Evolutionary conservation across 2,113 vertebrate species (phyloP).

Genomic region (Hoplias malabaricus): DNA sequence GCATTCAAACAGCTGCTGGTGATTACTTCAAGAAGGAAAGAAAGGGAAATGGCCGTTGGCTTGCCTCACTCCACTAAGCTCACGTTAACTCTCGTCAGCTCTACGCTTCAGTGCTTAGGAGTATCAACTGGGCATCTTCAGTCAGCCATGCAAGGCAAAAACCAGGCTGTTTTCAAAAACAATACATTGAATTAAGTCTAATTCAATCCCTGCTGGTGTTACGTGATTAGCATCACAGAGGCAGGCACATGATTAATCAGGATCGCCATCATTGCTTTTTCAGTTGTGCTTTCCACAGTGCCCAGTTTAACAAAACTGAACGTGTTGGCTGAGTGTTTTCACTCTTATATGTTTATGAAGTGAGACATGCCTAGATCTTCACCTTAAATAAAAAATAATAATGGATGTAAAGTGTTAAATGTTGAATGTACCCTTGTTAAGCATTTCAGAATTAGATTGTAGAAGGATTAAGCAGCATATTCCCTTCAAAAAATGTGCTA

Average conservation of each 20-base stretch:
- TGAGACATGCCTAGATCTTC: neutral
- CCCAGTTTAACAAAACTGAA: neutral
- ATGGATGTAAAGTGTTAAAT: too few relatives aligned
- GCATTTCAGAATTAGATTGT: too few relatives aligned
- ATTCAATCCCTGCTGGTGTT: neutral
- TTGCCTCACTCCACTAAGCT: neutral
- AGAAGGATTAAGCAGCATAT: too few relatives aligned
- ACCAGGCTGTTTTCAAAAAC: neutral
- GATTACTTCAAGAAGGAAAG: neutral
- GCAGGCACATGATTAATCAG: neutral
- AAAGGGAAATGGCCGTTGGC: neutral
- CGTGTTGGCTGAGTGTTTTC: neutral
- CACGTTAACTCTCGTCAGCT: neutral
- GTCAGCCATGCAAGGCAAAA: neutral
- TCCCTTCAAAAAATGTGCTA: too few relatives aligned
- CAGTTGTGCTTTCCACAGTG: neutral
- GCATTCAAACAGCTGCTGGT: neutral
- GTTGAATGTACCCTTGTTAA: too few relatives aligned
- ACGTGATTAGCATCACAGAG: neutral
- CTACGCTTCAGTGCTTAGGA: conserved; percentile 3
- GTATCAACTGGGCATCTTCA: neutral
- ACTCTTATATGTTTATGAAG: neutral
- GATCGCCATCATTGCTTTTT: neutral
- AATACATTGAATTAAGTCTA: neutral
- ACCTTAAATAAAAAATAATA: too few relatives aligned